These are phyloP conservation scores for Arion vulgaris DNA, from an alignment of 1,140 invertebrate species.

Conservation along the genomic window DNA sequence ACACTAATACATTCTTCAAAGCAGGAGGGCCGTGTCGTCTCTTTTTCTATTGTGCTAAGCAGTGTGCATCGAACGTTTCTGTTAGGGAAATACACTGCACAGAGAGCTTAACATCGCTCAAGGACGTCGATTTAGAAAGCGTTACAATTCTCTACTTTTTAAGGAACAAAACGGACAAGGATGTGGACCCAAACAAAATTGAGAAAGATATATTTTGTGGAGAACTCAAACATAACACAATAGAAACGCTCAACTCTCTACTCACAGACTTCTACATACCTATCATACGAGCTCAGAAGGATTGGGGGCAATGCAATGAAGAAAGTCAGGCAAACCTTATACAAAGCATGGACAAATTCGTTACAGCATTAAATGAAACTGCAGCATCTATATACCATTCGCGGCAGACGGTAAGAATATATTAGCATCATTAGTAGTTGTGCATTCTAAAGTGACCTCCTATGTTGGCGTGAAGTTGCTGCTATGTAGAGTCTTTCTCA, in stretches of 20 bases:
- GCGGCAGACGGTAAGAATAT: slow-evolving; percentile 67
- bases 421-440: too few relatives aligned
- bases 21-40: slow-evolving; percentile 69
- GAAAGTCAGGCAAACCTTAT: slow-evolving; percentile 63
- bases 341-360: slow-evolving; percentile 68
- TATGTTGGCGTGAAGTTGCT: too few relatives aligned
- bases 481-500: too few relatives aligned
- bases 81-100: slow-evolving; percentile 66
- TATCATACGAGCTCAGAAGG: slow-evolving; percentile 66
- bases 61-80: slow-evolving; percentile 55
- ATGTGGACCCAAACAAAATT: slow-evolving; percentile 67
- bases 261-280: slow-evolving; percentile 70
- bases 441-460: too few relatives aligned
- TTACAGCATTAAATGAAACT: slow-evolving; percentile 66
- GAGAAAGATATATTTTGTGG: slow-evolving; percentile 71
- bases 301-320: slow-evolving; percentile 69
- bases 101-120: slow-evolving; percentile 66
- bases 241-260: slow-evolving; percentile 66
- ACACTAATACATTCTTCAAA: slow-evolving; percentile 69
- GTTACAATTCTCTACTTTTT: slow-evolving; percentile 69
- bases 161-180: slow-evolving; percentile 64
- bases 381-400: slow-evolving; percentile 61
- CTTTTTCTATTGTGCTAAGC: slow-evolving; percentile 69
- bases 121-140: slow-evolving; percentile 67
- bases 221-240: slow-evolving; percentile 70